phyloP scores from a whole-genome alignment of 2,888 invertebrate genomes.

The Schrankia costaestrigalis region DNA sequence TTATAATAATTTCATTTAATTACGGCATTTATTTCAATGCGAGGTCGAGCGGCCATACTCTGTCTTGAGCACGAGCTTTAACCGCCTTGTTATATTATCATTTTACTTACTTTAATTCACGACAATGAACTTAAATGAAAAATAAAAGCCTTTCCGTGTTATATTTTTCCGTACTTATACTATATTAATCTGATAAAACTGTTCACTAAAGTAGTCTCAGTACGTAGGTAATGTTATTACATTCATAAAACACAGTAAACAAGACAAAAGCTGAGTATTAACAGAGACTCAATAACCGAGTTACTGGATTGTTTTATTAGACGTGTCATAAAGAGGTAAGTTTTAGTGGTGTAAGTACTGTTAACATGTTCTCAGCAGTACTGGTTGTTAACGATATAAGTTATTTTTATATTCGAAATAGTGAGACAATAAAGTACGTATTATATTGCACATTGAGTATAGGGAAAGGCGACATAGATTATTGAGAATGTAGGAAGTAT shows the following conservation, averaged over 20 bases:
- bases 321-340: conserved; percentile 59
- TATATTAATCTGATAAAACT: conserved; percentile 32
- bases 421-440: conserved; percentile 35
- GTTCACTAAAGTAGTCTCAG: conserved; percentile 8
- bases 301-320: conserved; percentile 70
- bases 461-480: too few relatives aligned
- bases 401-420: conserved; percentile 58
- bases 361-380: conserved; percentile 34
- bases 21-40: conserved; percentile 70
- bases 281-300: conserved; percentile 41
- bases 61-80: conserved; percentile 56
- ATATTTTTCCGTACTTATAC: conserved; percentile 45
- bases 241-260: conserved; percentile 22
- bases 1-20: conserved; percentile 79
- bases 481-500: too few relatives aligned
- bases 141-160: conserved; percentile 66
- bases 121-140: conserved; percentile 61
- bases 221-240: conserved; percentile 18
- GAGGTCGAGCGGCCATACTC: conserved; percentile 58
- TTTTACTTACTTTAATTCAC: conserved; percentile 39
- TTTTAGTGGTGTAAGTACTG: conserved; percentile 59
- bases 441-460: conserved; percentile 45
- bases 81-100: conserved; percentile 34
- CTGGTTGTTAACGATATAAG: conserved; percentile 46
- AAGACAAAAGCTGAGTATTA: conserved; percentile 38